Evolutionary conservation across 2,888 invertebrate genomes (phyloP), one percentile per base, ranked within the genome.

Genomic region (Lasius fuliginosus): DNA sequence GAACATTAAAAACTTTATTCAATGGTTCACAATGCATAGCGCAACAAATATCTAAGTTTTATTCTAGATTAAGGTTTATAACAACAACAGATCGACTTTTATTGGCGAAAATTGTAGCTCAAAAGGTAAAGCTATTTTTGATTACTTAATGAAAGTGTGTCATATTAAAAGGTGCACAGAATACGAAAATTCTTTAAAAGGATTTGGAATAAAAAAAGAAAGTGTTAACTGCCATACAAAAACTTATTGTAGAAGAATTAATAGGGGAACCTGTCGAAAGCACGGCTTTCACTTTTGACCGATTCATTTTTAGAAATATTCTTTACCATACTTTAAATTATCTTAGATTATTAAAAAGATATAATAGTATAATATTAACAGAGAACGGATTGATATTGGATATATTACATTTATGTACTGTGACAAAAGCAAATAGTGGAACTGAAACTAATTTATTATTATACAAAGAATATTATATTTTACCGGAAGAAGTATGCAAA

Each of bases 1-100:
- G 56, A 56, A 56, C 23, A 56, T 56, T 56, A 56, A 56, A 56
- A 56, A 56, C 56, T 56, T 56, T 56, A 56, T 56, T 56, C 56
- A 56, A 56, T 56, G 56, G 56, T 56, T 23, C 56, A 56, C 56
- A 56, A 56, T 56, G 56, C 56, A 56, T 56, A n/a, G 23, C 56
- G 56, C 56, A 56, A 56, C 56, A 56, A 56, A 56, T 56, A 56
- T 56, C 23, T 56, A 56, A 56, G 23, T 56, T 56, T 56, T 56
- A 56, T 56, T 56, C 56, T 56, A 56, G 56, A 23, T 56, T 56
- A 56, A 56, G 56, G 9, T 56, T 56, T 56, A 56, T 49, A 11
- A 49, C 46, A 49, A 49, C 11, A 49, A 56, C 30, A 30, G 23
- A 8, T 56, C 56, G 23, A 56, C 23, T 56, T 56, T 56, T 56